phyloP scores from a whole-genome alignment of 1,140 invertebrate species.

The Tetramorium alpestre region DNA sequence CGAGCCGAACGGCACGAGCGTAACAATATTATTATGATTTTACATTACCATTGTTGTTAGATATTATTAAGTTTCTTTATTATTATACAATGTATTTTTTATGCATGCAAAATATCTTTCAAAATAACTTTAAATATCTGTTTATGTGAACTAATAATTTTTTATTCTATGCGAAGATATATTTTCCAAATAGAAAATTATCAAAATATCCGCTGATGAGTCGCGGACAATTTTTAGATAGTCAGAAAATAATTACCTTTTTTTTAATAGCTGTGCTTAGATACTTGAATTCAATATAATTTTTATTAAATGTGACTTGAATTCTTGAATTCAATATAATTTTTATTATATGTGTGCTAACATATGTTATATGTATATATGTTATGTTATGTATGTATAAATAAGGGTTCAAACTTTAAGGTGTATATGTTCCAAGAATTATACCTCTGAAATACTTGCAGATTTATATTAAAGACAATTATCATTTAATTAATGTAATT shows the following conservation, averaged over 20 bases:
- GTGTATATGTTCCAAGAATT: constrained; percentile 1
- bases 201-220: neutral
- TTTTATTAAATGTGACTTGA: constrained; percentile 16
- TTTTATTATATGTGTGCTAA: too few relatives aligned
- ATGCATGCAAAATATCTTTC: constrained; percentile 4
- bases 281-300: constrained; percentile 31
- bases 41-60: constrained; percentile 62
- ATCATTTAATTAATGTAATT: neutral
- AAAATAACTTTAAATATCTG: constrained; percentile 38
- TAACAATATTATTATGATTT: too few relatives aligned
- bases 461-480: neutral
- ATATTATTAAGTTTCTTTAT: constrained; percentile 68
- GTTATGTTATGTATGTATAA: too few relatives aligned
- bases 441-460: neutral
- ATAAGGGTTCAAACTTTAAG: neutral
- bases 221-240: neutral
- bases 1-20: too few relatives aligned
- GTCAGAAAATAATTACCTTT: neutral
- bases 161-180: neutral
- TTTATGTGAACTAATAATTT: neutral
- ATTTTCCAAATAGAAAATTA: constrained; percentile 18
- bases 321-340: too few relatives aligned
- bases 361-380: constrained; percentile 42
- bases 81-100: constrained; percentile 33
- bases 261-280: constrained; percentile 54